Evolutionary conservation across 92 coral and sea anemone genomes (phyloP).

Genomic region (Metridium senile): DNA sequence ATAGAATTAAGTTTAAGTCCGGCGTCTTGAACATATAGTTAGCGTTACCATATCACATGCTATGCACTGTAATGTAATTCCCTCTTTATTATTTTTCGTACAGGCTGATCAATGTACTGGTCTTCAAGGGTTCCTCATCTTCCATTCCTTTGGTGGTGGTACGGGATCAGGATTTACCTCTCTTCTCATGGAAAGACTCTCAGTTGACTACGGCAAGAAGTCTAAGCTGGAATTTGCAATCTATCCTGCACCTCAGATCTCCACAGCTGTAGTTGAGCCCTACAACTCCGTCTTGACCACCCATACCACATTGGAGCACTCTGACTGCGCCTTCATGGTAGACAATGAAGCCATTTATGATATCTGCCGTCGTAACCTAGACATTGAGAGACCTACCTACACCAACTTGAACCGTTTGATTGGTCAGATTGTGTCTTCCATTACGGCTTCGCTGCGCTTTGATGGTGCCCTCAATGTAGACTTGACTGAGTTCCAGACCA

Average conservation of each 20-base stretch:
- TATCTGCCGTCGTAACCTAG: slow-evolving; percentile 86
- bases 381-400: slow-evolving; percentile 90
- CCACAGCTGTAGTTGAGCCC: slow-evolving; percentile 91
- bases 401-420: slow-evolving; percentile 91
- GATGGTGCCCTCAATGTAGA: slow-evolving; percentile 92
- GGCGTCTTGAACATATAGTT: too few species aligned
- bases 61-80: too few species aligned
- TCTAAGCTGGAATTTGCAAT: slow-evolving; percentile 85
- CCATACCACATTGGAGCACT: slow-evolving; percentile 92
- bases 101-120: slow-evolving; percentile 76
- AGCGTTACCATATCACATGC: too few species aligned
- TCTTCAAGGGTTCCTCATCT: slow-evolving; percentile 83
- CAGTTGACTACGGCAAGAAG: slow-evolving; percentile 80
- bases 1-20: too few species aligned
- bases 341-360: slow-evolving; percentile 95
- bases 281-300: slow-evolving; percentile 90
- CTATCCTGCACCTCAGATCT: slow-evolving; percentile 88
- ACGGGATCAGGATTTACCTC: slow-evolving; percentile 78
- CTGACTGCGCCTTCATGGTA: slow-evolving; percentile 94
- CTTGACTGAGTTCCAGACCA: slow-evolving; percentile 88
- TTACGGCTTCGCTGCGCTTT: slow-evolving; percentile 86
- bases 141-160: slow-evolving; percentile 94
- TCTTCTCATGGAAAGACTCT: slow-evolving; percentile 70
- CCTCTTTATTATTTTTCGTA: too few species aligned
- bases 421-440: slow-evolving; percentile 89